phyloP scores from a whole-genome alignment of 2,888 invertebrate genomes.

The Lasioglossum villosulum region DNA sequence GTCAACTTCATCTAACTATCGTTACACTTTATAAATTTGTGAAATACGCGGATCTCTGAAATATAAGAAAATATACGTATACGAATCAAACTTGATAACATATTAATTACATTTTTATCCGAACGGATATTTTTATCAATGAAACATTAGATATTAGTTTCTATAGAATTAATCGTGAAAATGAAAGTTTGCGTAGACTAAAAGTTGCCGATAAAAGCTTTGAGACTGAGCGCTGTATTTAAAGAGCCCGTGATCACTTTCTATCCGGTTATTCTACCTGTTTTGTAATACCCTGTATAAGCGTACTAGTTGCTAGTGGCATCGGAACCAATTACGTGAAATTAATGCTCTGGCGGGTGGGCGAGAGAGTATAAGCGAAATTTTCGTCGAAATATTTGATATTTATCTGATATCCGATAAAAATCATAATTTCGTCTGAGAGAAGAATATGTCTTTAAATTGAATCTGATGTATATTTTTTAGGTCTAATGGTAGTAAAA shows the following conservation, averaged over 20 bases:
- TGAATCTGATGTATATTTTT: no score
- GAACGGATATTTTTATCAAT: not conserved
- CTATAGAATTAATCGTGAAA: not conserved
- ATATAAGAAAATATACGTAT: not conserved
- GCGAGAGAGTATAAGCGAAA: not conserved
- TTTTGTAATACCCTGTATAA: conserved; percentile 9
- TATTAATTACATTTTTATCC: not conserved
- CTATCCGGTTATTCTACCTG: conserved; percentile 16
- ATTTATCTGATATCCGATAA: no score
- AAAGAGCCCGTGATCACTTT: not conserved
- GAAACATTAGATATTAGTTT: not conserved
- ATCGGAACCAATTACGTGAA: not conserved
- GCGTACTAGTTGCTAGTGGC: no score
- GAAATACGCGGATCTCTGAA: not conserved
- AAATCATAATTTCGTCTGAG: no score
- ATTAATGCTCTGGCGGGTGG: not conserved
- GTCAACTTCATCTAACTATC: no score
- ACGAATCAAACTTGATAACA: not conserved
- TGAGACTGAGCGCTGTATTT: not conserved
- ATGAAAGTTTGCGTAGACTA: not conserved
- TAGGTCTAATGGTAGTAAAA: not conserved
- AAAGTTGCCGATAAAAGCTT: not conserved
- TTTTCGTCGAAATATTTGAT: not conserved
- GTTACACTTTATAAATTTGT: not conserved
- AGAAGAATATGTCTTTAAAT: no score